These are phyloP conservation scores for Megamerina dolium DNA, from an alignment of 2,888 invertebrate genomes.

Conservation along the genomic window DNA sequence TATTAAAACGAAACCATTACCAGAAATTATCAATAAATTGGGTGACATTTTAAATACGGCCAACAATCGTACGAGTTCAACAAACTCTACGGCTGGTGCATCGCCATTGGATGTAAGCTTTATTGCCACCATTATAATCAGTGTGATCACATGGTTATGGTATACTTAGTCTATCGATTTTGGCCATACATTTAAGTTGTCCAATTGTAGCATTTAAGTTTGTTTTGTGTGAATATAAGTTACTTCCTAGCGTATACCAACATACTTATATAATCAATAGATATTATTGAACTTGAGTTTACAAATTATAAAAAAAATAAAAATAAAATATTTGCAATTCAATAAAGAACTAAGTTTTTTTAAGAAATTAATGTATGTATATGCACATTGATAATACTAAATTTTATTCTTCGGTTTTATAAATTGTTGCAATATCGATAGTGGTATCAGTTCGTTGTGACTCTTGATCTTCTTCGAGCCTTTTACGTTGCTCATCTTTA, in stretches of 20 bases:
- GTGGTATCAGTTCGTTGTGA: conserved; percentile 36
- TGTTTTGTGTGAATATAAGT: too few relatives aligned
- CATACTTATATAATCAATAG: too few relatives aligned
- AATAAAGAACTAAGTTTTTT: too few relatives aligned
- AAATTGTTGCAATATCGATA: conserved; percentile 33
- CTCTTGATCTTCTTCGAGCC: conserved; percentile 22
- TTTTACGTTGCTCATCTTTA: conserved; percentile 32
- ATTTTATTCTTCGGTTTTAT: conserved; percentile 5
- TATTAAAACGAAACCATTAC: conserved; percentile 54
- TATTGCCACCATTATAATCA: not conserved
- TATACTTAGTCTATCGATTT: too few relatives aligned
- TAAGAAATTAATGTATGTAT: too few relatives aligned
- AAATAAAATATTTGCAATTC: too few relatives aligned
- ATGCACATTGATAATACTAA: too few relatives aligned
- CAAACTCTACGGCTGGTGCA: not conserved
- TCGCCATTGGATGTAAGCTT: conserved; percentile 2
- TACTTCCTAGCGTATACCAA: too few relatives aligned
- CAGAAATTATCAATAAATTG: conserved; percentile 55
- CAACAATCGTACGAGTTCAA: conserved; percentile 21
- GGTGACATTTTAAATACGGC: conserved; percentile 52
- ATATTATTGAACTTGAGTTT: too few relatives aligned
- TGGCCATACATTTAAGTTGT: too few relatives aligned
- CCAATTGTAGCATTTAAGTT: too few relatives aligned
- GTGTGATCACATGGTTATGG: not conserved
- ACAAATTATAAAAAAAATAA: too few relatives aligned